Evolutionary conservation across 2,797 vertebrate genomes (phyloP).

Genomic region (Margarornis squamiger): DNA sequence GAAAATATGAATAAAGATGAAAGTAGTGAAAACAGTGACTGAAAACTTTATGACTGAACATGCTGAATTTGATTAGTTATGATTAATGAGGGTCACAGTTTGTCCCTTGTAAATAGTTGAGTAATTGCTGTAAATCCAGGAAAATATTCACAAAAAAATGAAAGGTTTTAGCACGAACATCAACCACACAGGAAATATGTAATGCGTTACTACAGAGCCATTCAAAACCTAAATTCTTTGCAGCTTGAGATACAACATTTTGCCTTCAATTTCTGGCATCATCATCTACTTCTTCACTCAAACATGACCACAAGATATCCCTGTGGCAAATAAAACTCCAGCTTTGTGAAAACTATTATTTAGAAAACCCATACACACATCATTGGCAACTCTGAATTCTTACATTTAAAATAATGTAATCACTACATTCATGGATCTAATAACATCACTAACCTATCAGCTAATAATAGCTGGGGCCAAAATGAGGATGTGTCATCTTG

Average conservation of each 20-base stretch:
- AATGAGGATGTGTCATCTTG: neutral
- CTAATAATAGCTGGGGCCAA: neutral
- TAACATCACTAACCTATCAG: neutral
- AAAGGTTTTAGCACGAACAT: constrained; percentile 38
- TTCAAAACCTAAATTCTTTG: neutral
- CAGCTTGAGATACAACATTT: neutral
- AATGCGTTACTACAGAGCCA: neutral
- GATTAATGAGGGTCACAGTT: constrained; percentile 45
- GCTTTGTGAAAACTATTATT: neutral
- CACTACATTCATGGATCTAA: neutral
- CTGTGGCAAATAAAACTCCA: neutral
- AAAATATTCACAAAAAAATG: constrained; percentile 41
- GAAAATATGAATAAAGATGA: constrained; percentile 52
- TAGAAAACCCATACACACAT: neutral
- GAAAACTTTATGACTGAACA: constrained; percentile 48
- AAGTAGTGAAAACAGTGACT: constrained; percentile 33
- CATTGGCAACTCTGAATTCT: neutral
- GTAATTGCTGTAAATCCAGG: constrained; percentile 48
- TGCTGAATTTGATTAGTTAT: constrained; percentile 12
- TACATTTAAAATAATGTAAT: neutral
- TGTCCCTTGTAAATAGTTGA: constrained; percentile 53
- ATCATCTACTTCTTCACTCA: neutral
- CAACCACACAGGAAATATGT: neutral
- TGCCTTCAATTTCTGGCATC: neutral
- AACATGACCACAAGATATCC: neutral